Conservation (phyloP, 64 coral and sea anemone genomes). For the Stichodactyla mertensii region DNA sequence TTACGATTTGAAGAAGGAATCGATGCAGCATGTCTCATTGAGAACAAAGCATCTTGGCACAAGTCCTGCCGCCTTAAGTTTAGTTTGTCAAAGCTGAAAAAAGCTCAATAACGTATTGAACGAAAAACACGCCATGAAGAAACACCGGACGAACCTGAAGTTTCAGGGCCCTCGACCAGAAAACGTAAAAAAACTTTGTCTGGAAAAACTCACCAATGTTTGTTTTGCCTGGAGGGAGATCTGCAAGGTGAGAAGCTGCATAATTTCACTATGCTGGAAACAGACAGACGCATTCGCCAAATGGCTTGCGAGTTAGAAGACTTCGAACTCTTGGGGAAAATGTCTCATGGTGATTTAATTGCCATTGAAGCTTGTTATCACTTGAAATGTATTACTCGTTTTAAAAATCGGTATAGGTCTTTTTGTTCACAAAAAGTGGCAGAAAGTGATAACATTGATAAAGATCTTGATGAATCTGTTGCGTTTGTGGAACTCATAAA, state of each 20-base stretch:
- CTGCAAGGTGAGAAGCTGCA: conserved; percentile 15
- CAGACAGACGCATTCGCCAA: conserved; percentile 6
- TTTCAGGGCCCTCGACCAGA: neutral
- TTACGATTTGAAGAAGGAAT: conserved; percentile 30
- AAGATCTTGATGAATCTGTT: conserved; percentile 7
- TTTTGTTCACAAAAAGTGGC: neutral
- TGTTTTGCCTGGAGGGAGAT: conserved; percentile 15
- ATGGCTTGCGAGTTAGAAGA: conserved; percentile 35
- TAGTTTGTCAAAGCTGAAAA: conserved; percentile 42
- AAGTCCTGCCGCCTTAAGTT: conserved; percentile 44
- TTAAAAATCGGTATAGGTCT: conserved; percentile 52
- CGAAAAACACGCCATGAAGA: neutral
- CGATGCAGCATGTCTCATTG: conserved; percentile 11
- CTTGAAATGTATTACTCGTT: conserved; percentile 17
- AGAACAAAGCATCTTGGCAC: conserved; percentile 27
- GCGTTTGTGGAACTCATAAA: conserved; percentile 32
- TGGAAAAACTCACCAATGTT: conserved; percentile 18
- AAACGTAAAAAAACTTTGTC: conserved; percentile 20
- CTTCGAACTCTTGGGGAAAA: conserved; percentile 21
- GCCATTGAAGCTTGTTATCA: conserved; percentile 39
- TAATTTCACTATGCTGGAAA: conserved; percentile 23
- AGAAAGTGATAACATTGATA: neutral
- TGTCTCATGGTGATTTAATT: conserved; percentile 43
- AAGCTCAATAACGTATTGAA: conserved; percentile 39
- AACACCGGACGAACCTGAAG: neutral